Conservation (phyloP, 2,797 vertebrate species). For the Peromyscus attwateri region DNA sequence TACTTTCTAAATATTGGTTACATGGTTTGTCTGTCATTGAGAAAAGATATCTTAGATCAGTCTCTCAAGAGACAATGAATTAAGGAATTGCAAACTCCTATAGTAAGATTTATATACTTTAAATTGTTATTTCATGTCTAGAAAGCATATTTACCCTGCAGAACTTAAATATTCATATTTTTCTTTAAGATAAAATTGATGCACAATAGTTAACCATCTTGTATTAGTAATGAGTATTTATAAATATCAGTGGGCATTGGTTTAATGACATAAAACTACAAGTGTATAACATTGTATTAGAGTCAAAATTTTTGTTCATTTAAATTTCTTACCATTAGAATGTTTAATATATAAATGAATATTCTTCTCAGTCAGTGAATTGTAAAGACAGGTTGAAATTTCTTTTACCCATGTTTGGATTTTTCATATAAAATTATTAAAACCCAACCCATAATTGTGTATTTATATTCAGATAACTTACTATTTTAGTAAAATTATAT, state of each 20-base stretch:
- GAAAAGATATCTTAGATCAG: not conserved
- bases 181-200: not conserved
- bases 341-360: not conserved
- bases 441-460: rapidly evolving
- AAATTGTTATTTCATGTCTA: not conserved
- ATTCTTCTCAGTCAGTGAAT: not conserved
- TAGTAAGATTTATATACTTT: not conserved
- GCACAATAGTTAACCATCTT: not conserved
- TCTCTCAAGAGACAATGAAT: not conserved
- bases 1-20: not conserved
- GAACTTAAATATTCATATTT: slow-evolving; percentile 21
- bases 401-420: not conserved
- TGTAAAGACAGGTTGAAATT: not conserved
- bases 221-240: not conserved
- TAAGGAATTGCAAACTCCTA: not conserved
- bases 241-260: not conserved
- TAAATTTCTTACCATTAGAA: not conserved
- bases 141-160: not conserved
- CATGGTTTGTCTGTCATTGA: not conserved
- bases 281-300: not conserved
- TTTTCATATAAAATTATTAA: not conserved
- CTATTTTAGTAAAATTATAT: not conserved
- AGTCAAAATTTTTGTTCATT: not conserved
- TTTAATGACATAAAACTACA: not conserved
- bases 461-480: slow-evolving; percentile 17